Evolutionary conservation across 2,797 vertebrate species (phyloP).

Genomic region (Hypotaenidia philippensis): DNA sequence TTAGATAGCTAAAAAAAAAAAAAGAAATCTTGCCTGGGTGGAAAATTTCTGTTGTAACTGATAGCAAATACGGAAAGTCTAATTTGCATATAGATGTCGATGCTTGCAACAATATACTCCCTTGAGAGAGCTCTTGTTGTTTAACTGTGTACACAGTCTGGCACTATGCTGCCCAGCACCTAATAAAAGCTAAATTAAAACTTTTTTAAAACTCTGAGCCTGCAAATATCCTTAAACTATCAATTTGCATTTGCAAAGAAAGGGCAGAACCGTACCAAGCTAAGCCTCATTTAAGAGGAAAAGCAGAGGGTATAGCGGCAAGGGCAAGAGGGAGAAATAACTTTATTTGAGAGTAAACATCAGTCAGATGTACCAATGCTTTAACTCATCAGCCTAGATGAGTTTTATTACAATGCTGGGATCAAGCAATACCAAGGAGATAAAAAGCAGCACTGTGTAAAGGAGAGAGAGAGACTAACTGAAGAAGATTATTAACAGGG

Average conservation of each 20-base stretch:
- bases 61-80: conserved; percentile 74
- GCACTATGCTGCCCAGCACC: conserved; percentile 61
- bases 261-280: background rate
- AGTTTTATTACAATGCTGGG: conserved; percentile 23
- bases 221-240: conserved; percentile 64
- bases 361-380: conserved; percentile 51
- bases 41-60: conserved; percentile 79
- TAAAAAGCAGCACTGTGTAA: conserved; percentile 16
- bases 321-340: conserved; percentile 27
- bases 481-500: conserved; percentile 23
- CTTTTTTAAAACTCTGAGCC: conserved; percentile 72
- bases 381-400: conserved; percentile 54
- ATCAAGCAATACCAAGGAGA: conserved; percentile 26
- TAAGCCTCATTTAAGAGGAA: conserved; percentile 50
- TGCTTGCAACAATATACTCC: conserved; percentile 76
- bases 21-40: conserved; percentile 58
- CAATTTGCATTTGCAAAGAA: conserved; percentile 68
- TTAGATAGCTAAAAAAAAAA: conserved; percentile 9
- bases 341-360: conserved; percentile 40
- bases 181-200: conserved; percentile 83
- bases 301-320: background rate
- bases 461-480: background rate
- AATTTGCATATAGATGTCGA: conserved; percentile 83
- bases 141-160: conserved; percentile 78
- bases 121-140: conserved; percentile 75